These are phyloP conservation scores for Telmatherina bonti DNA, from an alignment of 2,797 vertebrate species.

Conservation along the genomic window DNA sequence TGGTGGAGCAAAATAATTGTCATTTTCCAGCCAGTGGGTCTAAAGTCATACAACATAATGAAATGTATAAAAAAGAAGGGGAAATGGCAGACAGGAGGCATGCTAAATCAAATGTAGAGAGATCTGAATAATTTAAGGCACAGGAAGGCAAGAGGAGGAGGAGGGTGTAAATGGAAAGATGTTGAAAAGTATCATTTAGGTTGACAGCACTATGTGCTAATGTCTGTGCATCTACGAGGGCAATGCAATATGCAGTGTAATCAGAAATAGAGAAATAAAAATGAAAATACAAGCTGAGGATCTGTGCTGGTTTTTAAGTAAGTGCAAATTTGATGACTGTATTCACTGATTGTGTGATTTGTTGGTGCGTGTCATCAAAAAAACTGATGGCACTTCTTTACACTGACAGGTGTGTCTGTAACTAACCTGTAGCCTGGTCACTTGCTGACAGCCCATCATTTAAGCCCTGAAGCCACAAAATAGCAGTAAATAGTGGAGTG, in stretches of 20 bases:
- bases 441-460: conserved; percentile 64
- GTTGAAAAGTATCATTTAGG: conserved; percentile 87
- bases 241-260: conserved; percentile 67
- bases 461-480: conserved; percentile 46
- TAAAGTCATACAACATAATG: conserved; percentile 90
- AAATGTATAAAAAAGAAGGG: conserved; percentile 86
- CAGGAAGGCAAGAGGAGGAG: conserved; percentile 79
- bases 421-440: conserved; percentile 68
- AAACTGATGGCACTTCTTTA: conserved; percentile 38
- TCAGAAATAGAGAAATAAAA: conserved; percentile 67
- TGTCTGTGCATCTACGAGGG: conserved; percentile 78
- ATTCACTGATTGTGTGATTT: conserved; percentile 59
- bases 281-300: conserved; percentile 61
- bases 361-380: conserved; percentile 30
- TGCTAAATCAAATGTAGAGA: conserved; percentile 87
- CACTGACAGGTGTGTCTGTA: conserved; percentile 68
- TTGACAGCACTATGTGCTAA: conserved; percentile 81
- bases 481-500: conserved; percentile 33
- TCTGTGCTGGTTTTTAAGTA: conserved; percentile 57
- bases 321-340: conserved; percentile 66
- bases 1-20: conserved; percentile 89
- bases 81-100: conserved; percentile 84
- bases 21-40: conserved; percentile 89
- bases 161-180: conserved; percentile 81
- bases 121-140: conserved; percentile 88